Conservation (phyloP, 1,140 invertebrate species). For the Pygmarrhopalites habei region DNA sequence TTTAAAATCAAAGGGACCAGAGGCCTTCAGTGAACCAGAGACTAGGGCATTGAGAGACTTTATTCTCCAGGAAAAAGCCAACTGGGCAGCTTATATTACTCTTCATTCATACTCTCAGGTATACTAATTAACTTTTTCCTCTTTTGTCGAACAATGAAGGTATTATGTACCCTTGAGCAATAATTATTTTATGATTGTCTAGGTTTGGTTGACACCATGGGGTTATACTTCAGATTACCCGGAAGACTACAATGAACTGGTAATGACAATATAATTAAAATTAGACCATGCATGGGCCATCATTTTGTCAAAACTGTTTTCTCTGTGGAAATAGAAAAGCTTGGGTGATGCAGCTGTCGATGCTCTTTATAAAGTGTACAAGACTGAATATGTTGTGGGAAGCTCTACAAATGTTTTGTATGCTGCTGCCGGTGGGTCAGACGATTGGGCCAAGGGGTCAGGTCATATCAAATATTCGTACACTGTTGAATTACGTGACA, state of each 20-base stretch:
- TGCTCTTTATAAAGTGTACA: neutral
- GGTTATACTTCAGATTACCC: slow-evolving; percentile 42
- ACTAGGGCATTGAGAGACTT: slow-evolving; percentile 45
- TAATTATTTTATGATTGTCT: neutral
- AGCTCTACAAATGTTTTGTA: neutral
- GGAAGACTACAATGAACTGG: slow-evolving; percentile 42
- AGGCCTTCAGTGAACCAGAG: slow-evolving; percentile 66
- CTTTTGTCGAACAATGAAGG: no score
- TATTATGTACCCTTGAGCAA: no score
- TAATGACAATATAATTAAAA: slow-evolving; percentile 17
- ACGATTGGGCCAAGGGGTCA: slow-evolving; percentile 44
- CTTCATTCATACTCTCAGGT: slow-evolving; percentile 31
- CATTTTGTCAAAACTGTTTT: neutral
- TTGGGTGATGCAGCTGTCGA: neutral
- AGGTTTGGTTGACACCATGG: slow-evolving; percentile 43
- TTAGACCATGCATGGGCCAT: neutral
- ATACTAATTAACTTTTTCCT: neutral
- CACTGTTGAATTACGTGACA: slow-evolving; percentile 50
- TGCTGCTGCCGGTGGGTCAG: slow-evolving; percentile 40
- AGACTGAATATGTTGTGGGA: slow-evolving; percentile 7
- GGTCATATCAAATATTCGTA: slow-evolving; percentile 44
- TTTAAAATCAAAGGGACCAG: no score
- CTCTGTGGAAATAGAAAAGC: neutral
- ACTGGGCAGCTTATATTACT: slow-evolving; percentile 22
- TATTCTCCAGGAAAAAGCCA: neutral